These are phyloP conservation scores for Gadopsis marmoratus DNA, from an alignment of 2,797 vertebrate genomes.

Conservation along the genomic window DNA sequence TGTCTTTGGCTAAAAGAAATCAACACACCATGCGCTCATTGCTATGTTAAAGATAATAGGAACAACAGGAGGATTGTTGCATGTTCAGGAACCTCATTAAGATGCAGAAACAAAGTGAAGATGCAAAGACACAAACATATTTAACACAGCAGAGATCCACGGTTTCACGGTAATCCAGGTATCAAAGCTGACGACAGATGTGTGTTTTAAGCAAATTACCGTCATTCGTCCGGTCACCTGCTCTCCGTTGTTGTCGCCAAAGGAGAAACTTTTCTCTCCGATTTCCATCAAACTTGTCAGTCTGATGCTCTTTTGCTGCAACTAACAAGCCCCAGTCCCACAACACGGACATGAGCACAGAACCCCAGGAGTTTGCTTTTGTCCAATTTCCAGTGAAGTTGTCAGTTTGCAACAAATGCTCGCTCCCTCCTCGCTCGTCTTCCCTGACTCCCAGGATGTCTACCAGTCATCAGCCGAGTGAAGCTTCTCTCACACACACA, in stretches of 20 bases:
- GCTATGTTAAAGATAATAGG: constrained; percentile 32
- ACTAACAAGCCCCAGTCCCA: background rate
- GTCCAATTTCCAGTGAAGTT: constrained; percentile 49
- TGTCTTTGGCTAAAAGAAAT: constrained; percentile 39
- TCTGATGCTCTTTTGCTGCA: constrained; percentile 23
- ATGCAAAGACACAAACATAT: background rate
- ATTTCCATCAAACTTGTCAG: constrained; percentile 15
- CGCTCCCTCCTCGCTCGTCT: constrained; percentile 25
- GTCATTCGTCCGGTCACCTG: background rate
- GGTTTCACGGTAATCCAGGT: background rate
- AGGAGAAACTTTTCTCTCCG: background rate
- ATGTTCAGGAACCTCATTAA: constrained; percentile 22
- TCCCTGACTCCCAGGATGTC: constrained; percentile 32
- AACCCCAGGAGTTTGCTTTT: constrained; percentile 29
- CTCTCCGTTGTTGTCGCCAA: background rate
- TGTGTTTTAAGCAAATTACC: constrained; percentile 26
- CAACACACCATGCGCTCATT: background rate
- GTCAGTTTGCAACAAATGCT: constrained; percentile 58
- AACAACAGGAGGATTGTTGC: constrained; percentile 10
- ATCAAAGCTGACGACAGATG: constrained; percentile 11
- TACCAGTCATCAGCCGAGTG: constrained; percentile 28
- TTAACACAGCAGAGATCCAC: background rate
- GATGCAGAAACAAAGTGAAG: background rate
- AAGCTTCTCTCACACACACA: constrained; percentile 17
- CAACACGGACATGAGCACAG: constrained; percentile 9